phyloP scores from a whole-genome alignment of 2,888 invertebrate genomes.

The Junonia oenone region DNA sequence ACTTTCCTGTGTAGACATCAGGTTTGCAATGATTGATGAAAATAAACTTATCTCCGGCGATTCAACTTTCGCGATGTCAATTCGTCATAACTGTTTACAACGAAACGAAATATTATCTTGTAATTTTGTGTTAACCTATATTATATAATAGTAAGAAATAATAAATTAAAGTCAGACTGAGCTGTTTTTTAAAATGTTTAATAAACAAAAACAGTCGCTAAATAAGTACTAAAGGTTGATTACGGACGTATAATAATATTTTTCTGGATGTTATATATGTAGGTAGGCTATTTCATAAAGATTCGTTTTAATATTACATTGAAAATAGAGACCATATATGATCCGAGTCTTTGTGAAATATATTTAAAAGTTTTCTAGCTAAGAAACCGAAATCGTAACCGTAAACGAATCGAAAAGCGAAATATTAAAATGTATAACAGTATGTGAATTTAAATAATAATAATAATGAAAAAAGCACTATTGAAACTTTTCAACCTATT shows the following conservation, averaged over 20 bases:
- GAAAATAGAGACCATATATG: not conserved
- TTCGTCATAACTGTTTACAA: conserved; percentile 25
- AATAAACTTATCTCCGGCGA: too few relatives aligned
- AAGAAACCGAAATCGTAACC: conserved; percentile 15
- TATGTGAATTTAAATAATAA: conserved; percentile 10
- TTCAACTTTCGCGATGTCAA: too few relatives aligned
- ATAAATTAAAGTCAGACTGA: conserved; percentile 33
- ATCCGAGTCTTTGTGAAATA: conserved; percentile 22
- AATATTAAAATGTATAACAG: not conserved
- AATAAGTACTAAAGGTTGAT: conserved; percentile 20
- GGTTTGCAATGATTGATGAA: too few relatives aligned
- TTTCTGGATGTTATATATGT: conserved; percentile 28
- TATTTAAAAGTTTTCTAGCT: conserved; percentile 23
- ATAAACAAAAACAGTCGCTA: conserved; percentile 28
- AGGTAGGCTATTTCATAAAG: conserved; percentile 22
- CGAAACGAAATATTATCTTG: conserved; percentile 25
- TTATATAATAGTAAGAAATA: conserved; percentile 32
- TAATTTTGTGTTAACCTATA: conserved; percentile 26
- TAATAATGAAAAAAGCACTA: conserved; percentile 20
- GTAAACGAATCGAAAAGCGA: conserved; percentile 7
- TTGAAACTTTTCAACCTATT: conserved; percentile 22
- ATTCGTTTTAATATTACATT: conserved; percentile 15
- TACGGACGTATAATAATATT: conserved; percentile 26
- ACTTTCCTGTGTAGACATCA: too few relatives aligned
- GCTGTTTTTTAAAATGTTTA: conserved; percentile 34